Evolutionary conservation across 2,113 vertebrate species (phyloP), one percentile per base, ranked within the genome.

Genomic region (Boleophthalmus pectinirostris): DNA sequence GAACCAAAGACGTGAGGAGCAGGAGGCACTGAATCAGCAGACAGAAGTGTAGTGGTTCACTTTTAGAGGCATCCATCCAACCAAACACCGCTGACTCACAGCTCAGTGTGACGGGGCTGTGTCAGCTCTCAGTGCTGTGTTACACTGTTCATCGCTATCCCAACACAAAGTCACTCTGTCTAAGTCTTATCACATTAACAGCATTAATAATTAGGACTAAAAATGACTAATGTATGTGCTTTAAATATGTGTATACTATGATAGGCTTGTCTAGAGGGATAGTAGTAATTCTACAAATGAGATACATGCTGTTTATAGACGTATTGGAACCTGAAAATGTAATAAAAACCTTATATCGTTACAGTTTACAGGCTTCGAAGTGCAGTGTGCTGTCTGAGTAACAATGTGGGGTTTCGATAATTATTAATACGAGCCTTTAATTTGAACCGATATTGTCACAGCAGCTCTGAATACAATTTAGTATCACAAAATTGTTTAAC

Each of bases 1-100:
- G 71, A 77, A 83, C 75, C 72, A 72, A 85, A 89, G 68, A 89
- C 60, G 79, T 83, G 64, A 77, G 74, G 79, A 82, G 81, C 75
- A 84, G 64, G 58, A 57, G 87, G 82, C 38, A 43, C 79, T 87
- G 77, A 49, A 80, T 79, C 84, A 86, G 84, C 75, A 77, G 74
- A 81, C 77, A 85, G 79, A n/a, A 21, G 20, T 54, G 51, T 68
- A 78, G 73, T 69, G 66, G 53, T 64, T 64, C 61, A 64, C 61
- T 64, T 64, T 64, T 82, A 83, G 79, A 88, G 78, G 70, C 58
- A 84, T 82, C 86, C 89, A 86, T 86, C 82, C 74, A 86, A 88
- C 83, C 88, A 89, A 88, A 90, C 85, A 86, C 86, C 51, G 24
- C 75, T 86, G 82, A 88, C 86, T 83, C 66, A 67, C 58, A 66